These are phyloP conservation scores for Apodemus agrarius DNA, from an alignment of 2,797 vertebrate species.

Conservation along the genomic window DNA sequence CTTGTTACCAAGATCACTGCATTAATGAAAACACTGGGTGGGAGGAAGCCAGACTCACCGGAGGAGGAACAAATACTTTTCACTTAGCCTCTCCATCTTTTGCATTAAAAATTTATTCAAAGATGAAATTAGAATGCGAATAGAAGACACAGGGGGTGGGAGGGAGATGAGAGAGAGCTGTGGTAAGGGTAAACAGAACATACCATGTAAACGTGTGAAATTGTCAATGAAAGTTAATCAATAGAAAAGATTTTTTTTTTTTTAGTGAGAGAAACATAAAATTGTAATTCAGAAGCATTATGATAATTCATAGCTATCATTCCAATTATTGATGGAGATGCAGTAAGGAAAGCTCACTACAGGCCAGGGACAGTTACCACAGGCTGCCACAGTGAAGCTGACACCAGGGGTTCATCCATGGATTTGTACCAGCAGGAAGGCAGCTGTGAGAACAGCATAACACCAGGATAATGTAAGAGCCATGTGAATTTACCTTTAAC, in stretches of 20 bases:
- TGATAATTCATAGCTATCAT: not conserved
- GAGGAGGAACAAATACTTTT: slow-evolving; percentile 22
- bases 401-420: not conserved
- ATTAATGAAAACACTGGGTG: slow-evolving; percentile 1
- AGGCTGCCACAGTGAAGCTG: not conserved
- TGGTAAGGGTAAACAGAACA: not conserved
- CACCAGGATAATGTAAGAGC: not conserved
- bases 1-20: not conserved
- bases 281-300: not conserved
- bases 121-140: slow-evolving; percentile 53
- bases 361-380: not conserved
- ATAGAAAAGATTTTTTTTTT: not conserved
- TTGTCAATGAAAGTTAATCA: not conserved
- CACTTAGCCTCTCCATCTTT: slow-evolving; percentile 21
- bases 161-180: not conserved
- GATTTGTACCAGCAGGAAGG: not conserved
- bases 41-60: not conserved
- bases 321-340: not conserved
- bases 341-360: not conserved
- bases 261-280: not conserved
- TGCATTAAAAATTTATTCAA: slow-evolving; percentile 48
- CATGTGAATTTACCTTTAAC: not conserved
- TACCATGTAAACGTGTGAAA: not conserved
- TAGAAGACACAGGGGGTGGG: not conserved
- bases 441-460: not conserved